Base-by-base conservation (phyloP, 2,797 vertebrate species). In the Pygocentrus nattereri region DNA sequence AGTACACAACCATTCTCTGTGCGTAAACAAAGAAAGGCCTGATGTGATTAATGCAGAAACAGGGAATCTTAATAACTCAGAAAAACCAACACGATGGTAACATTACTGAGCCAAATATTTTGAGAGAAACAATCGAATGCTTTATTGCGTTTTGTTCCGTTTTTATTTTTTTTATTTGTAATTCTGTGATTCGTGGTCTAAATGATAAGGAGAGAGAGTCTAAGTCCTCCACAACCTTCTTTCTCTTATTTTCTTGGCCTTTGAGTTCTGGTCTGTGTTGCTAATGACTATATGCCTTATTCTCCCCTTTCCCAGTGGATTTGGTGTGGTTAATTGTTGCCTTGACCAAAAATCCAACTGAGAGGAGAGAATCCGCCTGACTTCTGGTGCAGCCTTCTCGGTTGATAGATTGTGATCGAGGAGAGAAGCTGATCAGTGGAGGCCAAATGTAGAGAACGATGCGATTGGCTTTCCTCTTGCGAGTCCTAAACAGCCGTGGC, bases 101-200 rank as follows among this genome's bases (percentile, higher is more conserved):
- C 18, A 41, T 84, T 78, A 85, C 68, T 74, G 52, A 90, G 90
- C 86, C 89, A 88, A 89, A 91, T 84, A 81, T 81, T 82, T 44
- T 49, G 76, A 88, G 65, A 85, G 80, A 82, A 89, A 84, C 90
- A 85, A 88, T 87, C 81, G 83, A 65, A 75, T 52, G 72, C 71
- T 82, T 50, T 56, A 74, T 83, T 19, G 44, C 76, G 73, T 62
- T 72, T 44, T 30, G 6, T 72, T 62, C 2, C 2, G 13, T 68
- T 78, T 77, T 73, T 68, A 58, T 65, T 47, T 52, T 19, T 68
- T 77, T 61, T 16, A 84, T 79, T 70, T 75, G 25, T 47, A 58
- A 64, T 74, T 75, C 84, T 82, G 54, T 30, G 38, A 71, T 19
- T 44, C 3, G 16, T 12, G 13, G 34, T 15, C 13, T 16, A 38